Base-by-base conservation (phyloP, 2,888 invertebrate genomes). In the Philopedon plagiatum region DNA sequence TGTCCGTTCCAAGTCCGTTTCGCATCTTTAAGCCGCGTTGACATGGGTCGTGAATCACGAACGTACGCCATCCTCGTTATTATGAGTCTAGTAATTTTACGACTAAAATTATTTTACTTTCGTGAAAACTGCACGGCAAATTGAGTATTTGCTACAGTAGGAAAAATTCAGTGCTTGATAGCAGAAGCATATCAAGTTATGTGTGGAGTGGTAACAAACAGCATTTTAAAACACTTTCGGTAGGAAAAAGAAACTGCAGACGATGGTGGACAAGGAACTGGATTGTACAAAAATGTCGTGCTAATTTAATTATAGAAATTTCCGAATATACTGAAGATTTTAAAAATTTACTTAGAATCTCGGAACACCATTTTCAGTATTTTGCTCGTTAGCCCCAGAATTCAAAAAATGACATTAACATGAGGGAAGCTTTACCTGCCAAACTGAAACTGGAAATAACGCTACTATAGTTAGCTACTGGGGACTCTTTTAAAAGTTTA, bases 331-430 rank as follows among this genome's bases (percentile, higher is more conserved):
- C 11, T 11, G 34, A 11, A 11, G 34, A 34, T 34, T 34, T 34
- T 11, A 34, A 34, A 34, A 34, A 34, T 5, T 34, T 34, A 34
- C 29, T 29, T 29, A 29, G 7, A 29, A 29, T 29, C 4, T 29
- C 29, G 29, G 29, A 29, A 29, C 29, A 29, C 3, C 29, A 56
- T 56, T 56, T 56, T 56, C 56, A 56, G 56, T 26, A 56, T 56
- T 56, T 56, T 26, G 26, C 57, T 57, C 57, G 57, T 57, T 15
- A 32, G 34, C 57, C 32, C 57, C 57, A 57, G 34, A 57, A 13
- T 57, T 34, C 32, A 57, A 57, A 57, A 57, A 57, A 57, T 34
- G 11, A 57, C 57, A 57, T 34, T 32, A 57, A 57, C 34, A 57
- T 57, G 57, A 57, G 34, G 57, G 15, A 34, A 34, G 34, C 34